Percentiles rank a stretch among this genome's conserved stretches.
Evolutionary conservation across 2,888 invertebrate species (phyloP).

Genomic region (Cheiracanthium punctorium): DNA sequence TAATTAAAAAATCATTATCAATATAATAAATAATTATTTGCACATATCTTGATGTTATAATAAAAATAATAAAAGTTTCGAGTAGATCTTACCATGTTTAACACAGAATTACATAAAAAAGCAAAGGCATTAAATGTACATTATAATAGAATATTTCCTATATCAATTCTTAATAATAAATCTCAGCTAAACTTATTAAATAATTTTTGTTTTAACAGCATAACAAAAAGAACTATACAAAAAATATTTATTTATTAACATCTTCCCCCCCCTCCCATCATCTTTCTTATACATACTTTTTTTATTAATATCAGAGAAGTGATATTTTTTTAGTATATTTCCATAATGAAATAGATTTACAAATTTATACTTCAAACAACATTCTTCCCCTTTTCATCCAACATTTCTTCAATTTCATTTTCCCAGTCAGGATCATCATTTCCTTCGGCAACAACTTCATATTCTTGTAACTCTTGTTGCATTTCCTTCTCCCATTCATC

Average conservation of each 20-base stretch:
- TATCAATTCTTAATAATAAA: too few relatives aligned
- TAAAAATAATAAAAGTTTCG: too few relatives aligned
- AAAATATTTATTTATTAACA: neutral
- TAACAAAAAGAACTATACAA: neutral
- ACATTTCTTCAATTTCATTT: conserved; percentile 83
- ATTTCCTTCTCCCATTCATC: conserved; percentile 89
- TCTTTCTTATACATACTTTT: neutral
- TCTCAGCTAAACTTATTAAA: neutral
- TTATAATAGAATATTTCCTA: too few relatives aligned
- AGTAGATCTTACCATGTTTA: too few relatives aligned
- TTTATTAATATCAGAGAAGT: neutral
- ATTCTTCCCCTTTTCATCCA: conserved; percentile 57
- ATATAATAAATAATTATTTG: too few relatives aligned
- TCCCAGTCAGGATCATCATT: conserved; percentile 80
- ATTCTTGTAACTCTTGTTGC: conserved; percentile 95
- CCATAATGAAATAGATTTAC: neutral
- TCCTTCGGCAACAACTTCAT: conserved; percentile 85
- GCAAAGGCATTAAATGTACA: too few relatives aligned
- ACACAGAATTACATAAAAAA: too few relatives aligned
- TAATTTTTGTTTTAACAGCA: neutral
- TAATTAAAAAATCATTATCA: too few relatives aligned
- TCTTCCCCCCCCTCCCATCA: too few relatives aligned
- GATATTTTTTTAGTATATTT: neutral
- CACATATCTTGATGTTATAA: too few relatives aligned
- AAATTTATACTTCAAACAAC: conserved; percentile 25